Evolutionary conservation across 2,797 vertebrate genomes (phyloP), one percentile per base, ranked within the genome.

Genomic region (Acanthurus tractus): DNA sequence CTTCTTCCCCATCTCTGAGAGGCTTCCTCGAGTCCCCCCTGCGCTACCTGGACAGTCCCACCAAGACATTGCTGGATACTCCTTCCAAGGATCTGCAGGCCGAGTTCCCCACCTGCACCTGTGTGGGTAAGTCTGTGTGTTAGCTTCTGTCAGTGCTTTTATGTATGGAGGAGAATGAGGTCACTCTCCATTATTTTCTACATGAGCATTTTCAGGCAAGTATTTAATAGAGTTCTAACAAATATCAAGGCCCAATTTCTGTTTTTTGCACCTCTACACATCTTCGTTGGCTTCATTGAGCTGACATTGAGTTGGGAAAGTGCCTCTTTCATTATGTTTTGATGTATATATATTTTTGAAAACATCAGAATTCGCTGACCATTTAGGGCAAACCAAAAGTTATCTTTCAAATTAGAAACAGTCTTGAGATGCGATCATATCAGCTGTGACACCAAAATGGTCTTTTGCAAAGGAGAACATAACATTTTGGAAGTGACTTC

Each of bases 11-110:
- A 1, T 97, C 98, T 59, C 96, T 99, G 52, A 96, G 95, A 81
- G 97, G 97, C 63, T 99, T 99, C 81, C 86, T 99, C 83, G 98
- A 99, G 81, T 99, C 98, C 0, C 98, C 98, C 0, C 88, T 99
- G 44, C 97, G 96, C 71, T 99, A 99, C 86, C 93, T 99, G 90
- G 97, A 98, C 85, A 98, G 95, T 0, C 98, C 98, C 1, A 99
- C 97, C 69, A 99, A 98, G 84, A 98, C 92, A 79, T 91, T 99
- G 84, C 91, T 99, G 93, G 95, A 96, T 88, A 99, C 98, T 2
- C 98, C 98, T 0, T 95, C 96, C 76, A 99, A 99, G 93, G 94
- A 96, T 79, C 94, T 95, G 0, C 97, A 98, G 76, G 91, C 95
- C 0, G 98, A 99, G 25, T 99, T 98, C 81, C 98, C 98, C 23